Percentiles rank a stretch among this genome's conserved stretches.
Evolutionary conservation across 2,797 vertebrate genomes (phyloP).

Genomic region (Chloroceryle inda): DNA sequence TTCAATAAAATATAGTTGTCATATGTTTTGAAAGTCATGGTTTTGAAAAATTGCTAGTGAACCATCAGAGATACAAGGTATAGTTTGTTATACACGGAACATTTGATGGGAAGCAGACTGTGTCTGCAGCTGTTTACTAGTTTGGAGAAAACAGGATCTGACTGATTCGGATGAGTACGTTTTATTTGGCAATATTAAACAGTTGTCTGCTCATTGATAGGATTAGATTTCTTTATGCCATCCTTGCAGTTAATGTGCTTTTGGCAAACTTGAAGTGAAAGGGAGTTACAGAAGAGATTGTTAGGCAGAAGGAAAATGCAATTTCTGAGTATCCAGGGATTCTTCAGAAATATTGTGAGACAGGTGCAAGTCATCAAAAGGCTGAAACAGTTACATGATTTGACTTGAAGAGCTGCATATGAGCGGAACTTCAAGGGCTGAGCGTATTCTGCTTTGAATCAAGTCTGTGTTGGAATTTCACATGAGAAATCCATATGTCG

Average conservation of each 20-base stretch:
- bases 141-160: slow-evolving; percentile 71
- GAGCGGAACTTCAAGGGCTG: slow-evolving; percentile 16
- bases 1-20: slow-evolving; percentile 73
- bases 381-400: not conserved
- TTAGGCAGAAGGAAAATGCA: not conserved
- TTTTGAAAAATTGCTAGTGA: slow-evolving; percentile 76
- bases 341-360: slow-evolving; percentile 11
- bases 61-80: slow-evolving; percentile 70
- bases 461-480: slow-evolving; percentile 34
- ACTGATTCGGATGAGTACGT: slow-evolving; percentile 56
- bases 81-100: slow-evolving; percentile 55
- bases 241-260: not conserved
- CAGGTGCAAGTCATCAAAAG: slow-evolving; percentile 56
- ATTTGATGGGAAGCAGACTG: slow-evolving; percentile 77
- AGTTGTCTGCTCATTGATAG: slow-evolving; percentile 45
- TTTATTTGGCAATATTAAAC: slow-evolving; percentile 68
- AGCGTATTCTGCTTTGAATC: slow-evolving; percentile 56
- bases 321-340: not conserved
- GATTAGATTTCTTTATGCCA: slow-evolving; percentile 15
- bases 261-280: slow-evolving; percentile 1
- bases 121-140: slow-evolving; percentile 75
- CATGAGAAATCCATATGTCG: slow-evolving; percentile 8
- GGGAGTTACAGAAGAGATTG: not conserved
- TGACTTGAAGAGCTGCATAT: slow-evolving; percentile 43
- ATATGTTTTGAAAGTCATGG: slow-evolving; percentile 66